Conservation (phyloP, 23 tunicate species). For the Ciona savignyi region DNA sequence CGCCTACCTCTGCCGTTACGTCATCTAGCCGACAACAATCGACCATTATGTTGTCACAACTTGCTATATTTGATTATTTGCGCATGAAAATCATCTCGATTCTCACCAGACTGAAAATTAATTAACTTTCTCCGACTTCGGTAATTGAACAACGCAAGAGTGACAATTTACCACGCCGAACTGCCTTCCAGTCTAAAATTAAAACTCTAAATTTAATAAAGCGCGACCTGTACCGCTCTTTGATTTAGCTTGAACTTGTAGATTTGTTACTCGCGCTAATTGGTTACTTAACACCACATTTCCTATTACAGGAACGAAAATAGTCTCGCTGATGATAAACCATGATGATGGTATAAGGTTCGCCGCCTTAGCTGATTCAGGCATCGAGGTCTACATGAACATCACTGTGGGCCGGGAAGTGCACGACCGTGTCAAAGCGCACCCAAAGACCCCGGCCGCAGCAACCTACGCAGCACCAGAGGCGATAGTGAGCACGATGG, state of each 20-base stretch:
- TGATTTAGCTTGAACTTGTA: background rate
- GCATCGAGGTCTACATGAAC: background rate
- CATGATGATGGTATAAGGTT: conserved; percentile 31
- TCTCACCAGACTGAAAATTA: background rate
- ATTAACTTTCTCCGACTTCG: background rate
- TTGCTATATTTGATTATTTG: background rate
- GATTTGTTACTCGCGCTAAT: too few species aligned
- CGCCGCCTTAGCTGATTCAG: conserved; percentile 26
- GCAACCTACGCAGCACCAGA: background rate
- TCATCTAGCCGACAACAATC: background rate
- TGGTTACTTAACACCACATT: background rate
- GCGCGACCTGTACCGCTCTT: background rate
- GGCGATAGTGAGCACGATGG: background rate
- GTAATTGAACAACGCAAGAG: background rate
- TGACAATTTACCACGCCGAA: background rate
- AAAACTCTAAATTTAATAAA: background rate
- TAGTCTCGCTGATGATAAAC: conserved; percentile 40
- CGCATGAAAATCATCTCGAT: background rate
- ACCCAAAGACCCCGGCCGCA: background rate
- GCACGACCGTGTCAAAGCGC: background rate
- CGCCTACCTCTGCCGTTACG: too few species aligned
- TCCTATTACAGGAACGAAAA: conserved; percentile 44
- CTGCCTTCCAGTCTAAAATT: background rate
- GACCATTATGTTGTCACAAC: background rate
- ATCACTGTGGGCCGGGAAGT: conserved; percentile 9